Percentiles rank a stretch among this genome's conserved stretches.
Conservation (phyloP, 2,113 vertebrate species). For the Psittacula cyanocephala region DNA sequence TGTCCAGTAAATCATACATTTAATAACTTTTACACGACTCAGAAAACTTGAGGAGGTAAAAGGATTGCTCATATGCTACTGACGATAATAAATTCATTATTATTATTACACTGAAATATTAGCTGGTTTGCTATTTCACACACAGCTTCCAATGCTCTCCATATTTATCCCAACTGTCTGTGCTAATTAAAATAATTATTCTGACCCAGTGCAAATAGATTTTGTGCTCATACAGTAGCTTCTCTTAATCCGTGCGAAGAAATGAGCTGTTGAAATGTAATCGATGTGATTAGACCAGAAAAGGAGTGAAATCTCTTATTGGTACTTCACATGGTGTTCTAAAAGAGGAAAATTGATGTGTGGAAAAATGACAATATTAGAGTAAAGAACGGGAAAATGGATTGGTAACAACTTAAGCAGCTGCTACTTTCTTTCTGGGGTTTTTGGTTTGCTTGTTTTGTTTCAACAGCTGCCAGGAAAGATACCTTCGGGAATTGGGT, state of each 20-base stretch:
- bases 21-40: neutral
- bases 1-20: neutral
- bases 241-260: neutral
- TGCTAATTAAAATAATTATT: neutral
- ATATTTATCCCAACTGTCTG: neutral
- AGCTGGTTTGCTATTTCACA: neutral
- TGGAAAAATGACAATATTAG: neutral
- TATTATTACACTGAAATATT: neutral
- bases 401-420: neutral
- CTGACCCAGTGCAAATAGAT: neutral
- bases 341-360: rapidly evolving
- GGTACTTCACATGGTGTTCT: neutral
- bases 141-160: neutral
- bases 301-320: neutral
- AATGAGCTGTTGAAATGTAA: neutral
- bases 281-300: rapidly evolving
- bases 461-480: neutral
- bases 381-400: neutral
- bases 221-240: neutral
- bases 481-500: neutral
- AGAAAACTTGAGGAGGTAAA: neutral
- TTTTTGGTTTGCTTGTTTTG: neutral
- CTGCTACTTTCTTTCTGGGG: neutral
- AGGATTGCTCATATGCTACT: neutral
- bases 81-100: neutral